These are phyloP conservation scores for Pemphredon lugubris DNA, from an alignment of 2,888 invertebrate species.

Conservation along the genomic window DNA sequence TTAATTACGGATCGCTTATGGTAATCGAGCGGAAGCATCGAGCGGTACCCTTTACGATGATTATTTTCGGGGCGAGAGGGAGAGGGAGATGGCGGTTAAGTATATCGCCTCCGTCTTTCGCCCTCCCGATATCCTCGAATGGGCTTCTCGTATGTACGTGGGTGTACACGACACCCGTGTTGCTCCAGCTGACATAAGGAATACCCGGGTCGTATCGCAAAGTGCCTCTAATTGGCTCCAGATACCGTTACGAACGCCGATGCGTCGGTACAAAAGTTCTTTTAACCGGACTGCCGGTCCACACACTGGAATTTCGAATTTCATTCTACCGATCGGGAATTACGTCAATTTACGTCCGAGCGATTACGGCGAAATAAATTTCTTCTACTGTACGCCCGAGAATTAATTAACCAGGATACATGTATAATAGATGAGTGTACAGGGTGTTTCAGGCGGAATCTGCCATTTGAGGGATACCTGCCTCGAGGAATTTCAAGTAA, in stretches of 20 bases:
- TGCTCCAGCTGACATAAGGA: slow-evolving; percentile 19
- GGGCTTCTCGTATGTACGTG: slow-evolving; percentile 16
- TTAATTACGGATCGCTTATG: slow-evolving; percentile 70
- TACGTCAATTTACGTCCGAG: too few relatives aligned
- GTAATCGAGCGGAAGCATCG: slow-evolving; percentile 55
- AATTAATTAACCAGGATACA: too few relatives aligned
- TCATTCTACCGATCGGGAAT: too few relatives aligned
- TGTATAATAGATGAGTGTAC: too few relatives aligned
- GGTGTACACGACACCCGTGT: slow-evolving; percentile 20
- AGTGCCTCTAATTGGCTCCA: slow-evolving; percentile 31
- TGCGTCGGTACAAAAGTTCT: not conserved
- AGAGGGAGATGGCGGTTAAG: slow-evolving; percentile 12
- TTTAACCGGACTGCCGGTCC: too few relatives aligned
- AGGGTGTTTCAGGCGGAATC: too few relatives aligned
- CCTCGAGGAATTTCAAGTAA: not conserved
- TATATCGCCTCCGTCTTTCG: not conserved
- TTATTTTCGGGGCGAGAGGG: too few relatives aligned
- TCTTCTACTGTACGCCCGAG: too few relatives aligned
- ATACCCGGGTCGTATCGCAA: slow-evolving; percentile 13
- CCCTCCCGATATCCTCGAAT: slow-evolving; percentile 18
- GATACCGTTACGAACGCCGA: slow-evolving; percentile 12
- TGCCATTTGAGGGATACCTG: too few relatives aligned
- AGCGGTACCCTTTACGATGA: slow-evolving; percentile 28
- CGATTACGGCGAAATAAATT: too few relatives aligned
- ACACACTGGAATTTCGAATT: too few relatives aligned